Evolutionary conservation across 2,888 invertebrate species (phyloP), one percentile per base, ranked within the genome.

Genomic region (Tanypteryx hageni): DNA sequence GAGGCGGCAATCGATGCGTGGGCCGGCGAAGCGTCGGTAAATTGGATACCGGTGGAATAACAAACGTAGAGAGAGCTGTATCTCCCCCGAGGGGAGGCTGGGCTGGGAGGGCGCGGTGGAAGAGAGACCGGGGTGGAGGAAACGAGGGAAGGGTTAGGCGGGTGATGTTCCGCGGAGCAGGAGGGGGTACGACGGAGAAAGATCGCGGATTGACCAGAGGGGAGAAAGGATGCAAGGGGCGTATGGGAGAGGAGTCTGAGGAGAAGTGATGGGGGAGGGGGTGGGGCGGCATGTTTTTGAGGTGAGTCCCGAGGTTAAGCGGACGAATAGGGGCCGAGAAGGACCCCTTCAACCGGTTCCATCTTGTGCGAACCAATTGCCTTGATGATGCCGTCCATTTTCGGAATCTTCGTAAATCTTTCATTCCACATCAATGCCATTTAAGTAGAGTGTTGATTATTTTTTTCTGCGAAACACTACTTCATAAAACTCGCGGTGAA

Each of bases 1-100:
- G 76, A 76, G 76, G 76, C 61, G 8, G 64, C 89, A 89, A 89
- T 89, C 89, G 89, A 89, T 89, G 89, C 68, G 64, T 44, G 13
- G 86, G n/a, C 59, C 61, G 61, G 61, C 14, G 85, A 57, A 57
- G 58, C 57, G 85, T 85, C 27, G 44, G 89, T 89, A 89, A 89
- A 89, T 89, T 89, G 64, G 89, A 89, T 89, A 64, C 89, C 89
- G 44, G 89, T 64, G 61, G 89, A 89, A 89, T 89, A 89, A 89
- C 89, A 89, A 89, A 89, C 89, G 89, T 89, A 10, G 89, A 64
- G 64, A 31, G 89, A 31, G 14, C 61, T 64, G 86, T 27, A 13
- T 58, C 10, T 58, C n/a, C 27, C 68, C 68, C n/a, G 68, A 68
- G 68, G 68, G 68, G 82, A 31, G 82, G 31, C 2, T 7, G 4